These are phyloP conservation scores for Aquatica leii DNA, from an alignment of 2,888 invertebrate species.

Conservation along the genomic window DNA sequence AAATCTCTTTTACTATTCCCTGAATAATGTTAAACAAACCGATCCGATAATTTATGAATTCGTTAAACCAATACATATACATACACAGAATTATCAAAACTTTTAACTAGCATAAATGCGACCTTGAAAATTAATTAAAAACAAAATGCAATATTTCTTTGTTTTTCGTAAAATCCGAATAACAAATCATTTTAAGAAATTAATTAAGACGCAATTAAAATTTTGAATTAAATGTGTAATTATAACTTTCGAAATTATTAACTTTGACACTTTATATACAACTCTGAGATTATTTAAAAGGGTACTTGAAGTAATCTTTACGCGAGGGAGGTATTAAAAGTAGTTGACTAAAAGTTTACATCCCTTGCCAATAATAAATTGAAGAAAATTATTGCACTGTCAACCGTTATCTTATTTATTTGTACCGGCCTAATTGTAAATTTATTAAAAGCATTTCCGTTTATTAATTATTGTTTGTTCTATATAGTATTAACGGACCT, in stretches of 20 bases:
- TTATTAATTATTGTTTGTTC: background rate
- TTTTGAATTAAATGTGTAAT: background rate
- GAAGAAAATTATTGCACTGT: slow-evolving; percentile 20
- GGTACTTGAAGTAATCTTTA: slow-evolving; percentile 20
- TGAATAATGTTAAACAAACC: slow-evolving; percentile 16
- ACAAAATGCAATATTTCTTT: too few species aligned
- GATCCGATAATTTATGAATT: slow-evolving; percentile 9
- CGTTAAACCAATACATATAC: slow-evolving; percentile 12
- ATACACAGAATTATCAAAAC: too few species aligned
- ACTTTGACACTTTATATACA: slow-evolving; percentile 28
- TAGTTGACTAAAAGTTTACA: slow-evolving; percentile 30
- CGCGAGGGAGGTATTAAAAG: slow-evolving; percentile 31
- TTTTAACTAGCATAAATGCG: too few species aligned
- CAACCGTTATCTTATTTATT: background rate
- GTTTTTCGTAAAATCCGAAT: too few species aligned
- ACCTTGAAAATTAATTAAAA: too few species aligned
- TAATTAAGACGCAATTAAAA: too few species aligned
- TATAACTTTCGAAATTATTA: slow-evolving; percentile 26
- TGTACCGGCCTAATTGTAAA: background rate
- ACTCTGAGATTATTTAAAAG: slow-evolving; percentile 23
- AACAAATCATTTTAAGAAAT: too few species aligned
- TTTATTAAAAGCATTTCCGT: background rate
- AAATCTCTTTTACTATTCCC: slow-evolving; percentile 19
- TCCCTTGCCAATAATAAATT: slow-evolving; percentile 40
- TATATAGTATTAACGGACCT: too few species aligned